These are phyloP conservation scores for Melieria omissa DNA, from an alignment of 2,888 invertebrate genomes.

Conservation along the genomic window DNA sequence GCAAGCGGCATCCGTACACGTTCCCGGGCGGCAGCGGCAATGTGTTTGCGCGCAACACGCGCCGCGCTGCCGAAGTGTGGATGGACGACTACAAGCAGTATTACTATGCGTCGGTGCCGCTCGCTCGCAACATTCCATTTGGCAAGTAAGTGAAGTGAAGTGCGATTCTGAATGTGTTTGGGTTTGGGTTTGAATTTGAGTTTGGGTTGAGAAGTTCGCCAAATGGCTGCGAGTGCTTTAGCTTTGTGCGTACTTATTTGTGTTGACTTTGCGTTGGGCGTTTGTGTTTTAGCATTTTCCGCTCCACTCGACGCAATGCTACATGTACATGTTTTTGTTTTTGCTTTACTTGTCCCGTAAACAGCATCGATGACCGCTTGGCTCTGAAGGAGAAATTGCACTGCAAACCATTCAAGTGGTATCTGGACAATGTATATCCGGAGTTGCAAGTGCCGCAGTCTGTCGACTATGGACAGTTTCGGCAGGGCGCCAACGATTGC, in stretches of 20 bases:
- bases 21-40: constrained; percentile 98
- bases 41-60: constrained; percentile 94
- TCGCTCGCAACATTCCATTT: constrained; percentile 87
- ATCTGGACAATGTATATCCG: constrained; percentile 91
- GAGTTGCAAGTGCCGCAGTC: constrained; percentile 81
- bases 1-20: constrained; percentile 97
- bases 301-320: background rate
- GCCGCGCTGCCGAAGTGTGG: constrained; percentile 98
- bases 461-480: constrained; percentile 72
- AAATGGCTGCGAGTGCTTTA: background rate
- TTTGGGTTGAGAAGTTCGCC: background rate
- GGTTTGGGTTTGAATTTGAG: background rate
- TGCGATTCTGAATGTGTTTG: too few relatives aligned
- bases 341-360: background rate
- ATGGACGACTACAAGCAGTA: constrained; percentile 98
- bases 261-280: background rate
- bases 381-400: constrained; percentile 81
- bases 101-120: constrained; percentile 92
- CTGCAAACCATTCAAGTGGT: constrained; percentile 97
- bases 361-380: constrained; percentile 86
- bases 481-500: constrained; percentile 83
- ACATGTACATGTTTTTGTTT: background rate
- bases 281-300: constrained; percentile 5
- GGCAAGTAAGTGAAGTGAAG: constrained; percentile 85
- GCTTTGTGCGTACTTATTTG: background rate